These are phyloP conservation scores for Dinothrombium tinctorium DNA, from an alignment of 1,140 invertebrate genomes.

Conservation along the genomic window DNA sequence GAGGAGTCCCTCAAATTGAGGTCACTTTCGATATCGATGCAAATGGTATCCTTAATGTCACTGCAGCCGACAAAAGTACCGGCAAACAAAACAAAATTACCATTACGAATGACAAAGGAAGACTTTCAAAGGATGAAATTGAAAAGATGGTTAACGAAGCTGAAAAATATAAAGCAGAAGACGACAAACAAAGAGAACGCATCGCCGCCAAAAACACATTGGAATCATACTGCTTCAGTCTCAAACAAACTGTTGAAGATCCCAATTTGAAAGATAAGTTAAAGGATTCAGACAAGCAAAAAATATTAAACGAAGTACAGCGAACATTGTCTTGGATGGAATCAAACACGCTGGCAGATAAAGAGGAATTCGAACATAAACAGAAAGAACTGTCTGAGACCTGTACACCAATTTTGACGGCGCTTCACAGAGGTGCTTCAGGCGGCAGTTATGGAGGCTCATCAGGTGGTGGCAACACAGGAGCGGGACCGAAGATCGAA, in stretches of 20 bases:
- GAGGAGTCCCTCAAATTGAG: conserved; percentile 32
- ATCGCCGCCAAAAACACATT: conserved; percentile 38
- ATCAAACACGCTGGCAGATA: conserved; percentile 46
- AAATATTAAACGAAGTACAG: conserved; percentile 67
- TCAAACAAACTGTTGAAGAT: conserved; percentile 36
- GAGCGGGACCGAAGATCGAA: conserved; percentile 27
- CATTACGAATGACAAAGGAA: conserved; percentile 92
- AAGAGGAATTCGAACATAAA: conserved; percentile 78
- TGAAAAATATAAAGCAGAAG: conserved; percentile 74
- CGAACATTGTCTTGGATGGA: conserved; percentile 85
- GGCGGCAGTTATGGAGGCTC: conserved; percentile 15
- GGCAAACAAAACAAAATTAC: conserved; percentile 95
- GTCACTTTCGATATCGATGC: conserved; percentile 25
- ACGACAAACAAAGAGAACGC: conserved; percentile 57
- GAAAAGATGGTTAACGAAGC: conserved; percentile 93
- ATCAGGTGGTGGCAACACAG: conserved; percentile 7
- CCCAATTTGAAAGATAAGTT: conserved; percentile 34
- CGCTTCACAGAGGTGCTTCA: conserved; percentile 19
- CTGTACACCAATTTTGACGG: conserved; percentile 25
- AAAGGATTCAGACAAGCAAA: conserved; percentile 55
- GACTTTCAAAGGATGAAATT: conserved; percentile 85
- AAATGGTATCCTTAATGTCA: conserved; percentile 26
- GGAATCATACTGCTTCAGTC: conserved; percentile 39
- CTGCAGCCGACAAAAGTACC: conserved; percentile 41
- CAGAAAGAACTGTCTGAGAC: conserved; percentile 34